Evolutionary conservation across 2,113 vertebrate genomes (phyloP).

Genomic region (Mormoops blainvillei): DNA sequence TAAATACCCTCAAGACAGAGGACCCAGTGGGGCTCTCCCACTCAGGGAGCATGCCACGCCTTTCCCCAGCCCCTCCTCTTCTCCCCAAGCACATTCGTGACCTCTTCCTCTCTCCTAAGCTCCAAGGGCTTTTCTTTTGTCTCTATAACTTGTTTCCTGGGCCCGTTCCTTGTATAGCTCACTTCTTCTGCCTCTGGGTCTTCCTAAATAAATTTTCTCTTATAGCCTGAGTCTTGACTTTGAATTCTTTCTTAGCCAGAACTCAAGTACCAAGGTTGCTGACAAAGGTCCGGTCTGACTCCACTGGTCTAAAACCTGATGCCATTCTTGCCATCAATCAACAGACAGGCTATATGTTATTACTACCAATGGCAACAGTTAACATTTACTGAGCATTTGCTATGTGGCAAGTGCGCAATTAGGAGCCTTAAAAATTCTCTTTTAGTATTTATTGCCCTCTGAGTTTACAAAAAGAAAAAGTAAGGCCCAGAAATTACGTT

Average conservation of each 20-base stretch:
- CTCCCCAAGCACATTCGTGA: background rate
- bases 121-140: background rate
- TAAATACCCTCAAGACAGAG: background rate
- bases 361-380: background rate
- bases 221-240: background rate
- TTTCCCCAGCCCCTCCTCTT: background rate
- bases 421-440: background rate
- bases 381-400: background rate
- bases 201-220: background rate
- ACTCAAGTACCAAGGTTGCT: background rate
- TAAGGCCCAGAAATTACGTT: background rate
- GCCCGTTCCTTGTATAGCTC: background rate
- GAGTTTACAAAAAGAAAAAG: background rate
- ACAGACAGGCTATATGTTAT: background rate
- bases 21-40: background rate
- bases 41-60: background rate
- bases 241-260: background rate
- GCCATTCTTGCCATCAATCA: background rate
- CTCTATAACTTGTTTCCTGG: background rate
- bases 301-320: background rate
- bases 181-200: background rate
- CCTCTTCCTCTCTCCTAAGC: background rate
- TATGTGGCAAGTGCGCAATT: background rate
- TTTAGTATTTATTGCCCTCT: background rate
- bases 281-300: background rate